Evolutionary conservation across 2,113 vertebrate species (phyloP), one percentile per base, ranked within the genome.

Genomic region (Nerophis ophidion): DNA sequence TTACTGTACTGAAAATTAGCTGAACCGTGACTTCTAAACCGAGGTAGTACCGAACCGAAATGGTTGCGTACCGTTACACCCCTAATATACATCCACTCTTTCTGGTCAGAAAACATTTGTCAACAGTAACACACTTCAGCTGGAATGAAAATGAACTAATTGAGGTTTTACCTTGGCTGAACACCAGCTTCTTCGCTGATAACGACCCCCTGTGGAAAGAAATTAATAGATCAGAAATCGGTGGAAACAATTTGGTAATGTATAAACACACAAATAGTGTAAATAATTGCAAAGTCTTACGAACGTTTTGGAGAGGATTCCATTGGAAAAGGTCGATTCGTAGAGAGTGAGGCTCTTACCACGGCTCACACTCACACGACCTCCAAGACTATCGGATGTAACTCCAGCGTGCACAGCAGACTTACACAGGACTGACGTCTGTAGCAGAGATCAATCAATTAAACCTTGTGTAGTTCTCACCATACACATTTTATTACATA

Each of bases 401-500:
- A 87, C 86, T 5, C 93, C 93, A 0, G 92, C 91, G 0, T 95
- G 93, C 54, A 94, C 71, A 0, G 92, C 93, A 1, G 93, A 88
- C 83, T 93, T 93, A 74, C 93, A 95, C 61, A 95, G 78, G 61
- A 93, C 90, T 0, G 93, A 95, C 0, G 93, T 94, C 93, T 95
- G 81, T 16, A 13, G 45, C n/a, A 57, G 38, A 58, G 34, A 7
- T 11, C 2, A 55, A 59, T 15, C 7, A 17, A 44, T 44, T 40
- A 40, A 40, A 40, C 8, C 7, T 40, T 40, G 38, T 40, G 26
- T 26, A 26, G 26, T 26, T 26, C 26, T 26, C 26, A 26, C 26
- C 26, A 26, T 26, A 26, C 26, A 26, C 40, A 44, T 44, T 44
- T 44, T 44, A 44, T 44, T 44, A 11, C 40, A 44, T 44, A 11